Percentiles rank a stretch among this genome's conserved stretches.
Evolutionary conservation across 2,888 invertebrate genomes (phyloP).

Genomic region (Heliconius ismenius): DNA sequence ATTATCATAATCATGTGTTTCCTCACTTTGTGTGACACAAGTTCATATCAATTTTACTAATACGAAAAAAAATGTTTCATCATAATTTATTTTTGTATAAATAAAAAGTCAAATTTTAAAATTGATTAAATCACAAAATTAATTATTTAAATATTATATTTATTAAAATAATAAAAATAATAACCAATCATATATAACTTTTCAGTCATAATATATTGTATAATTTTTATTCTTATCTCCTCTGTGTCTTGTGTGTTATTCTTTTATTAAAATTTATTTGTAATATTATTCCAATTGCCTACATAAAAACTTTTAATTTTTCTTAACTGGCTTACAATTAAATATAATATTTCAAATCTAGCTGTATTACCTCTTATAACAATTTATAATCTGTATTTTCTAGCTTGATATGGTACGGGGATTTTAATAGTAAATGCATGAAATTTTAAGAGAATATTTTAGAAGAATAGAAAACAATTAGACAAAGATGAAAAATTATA

Average conservation of each 20-base stretch:
- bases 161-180: too few species aligned
- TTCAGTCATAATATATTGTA: too few species aligned
- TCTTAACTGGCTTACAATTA: neutral
- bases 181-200: too few species aligned
- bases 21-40: neutral
- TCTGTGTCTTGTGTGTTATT: too few species aligned
- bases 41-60: neutral
- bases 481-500: too few species aligned
- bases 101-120: too few species aligned
- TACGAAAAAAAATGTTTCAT: neutral
- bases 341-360: neutral
- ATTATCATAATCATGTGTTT: conserved; percentile 1
- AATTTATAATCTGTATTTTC: conserved; percentile 10
- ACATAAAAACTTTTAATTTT: neutral
- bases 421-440: neutral
- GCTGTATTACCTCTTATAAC: neutral
- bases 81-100: neutral
- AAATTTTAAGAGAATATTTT: neutral
- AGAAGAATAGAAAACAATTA: too few species aligned
- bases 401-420: conserved; percentile 5
- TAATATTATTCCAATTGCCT: neutral
- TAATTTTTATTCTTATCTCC: too few species aligned
- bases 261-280: too few species aligned
- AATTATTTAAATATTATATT: too few species aligned
- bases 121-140: too few species aligned